Conservation (phyloP, 2,888 invertebrate genomes). For the Portevinia maculata region DNA sequence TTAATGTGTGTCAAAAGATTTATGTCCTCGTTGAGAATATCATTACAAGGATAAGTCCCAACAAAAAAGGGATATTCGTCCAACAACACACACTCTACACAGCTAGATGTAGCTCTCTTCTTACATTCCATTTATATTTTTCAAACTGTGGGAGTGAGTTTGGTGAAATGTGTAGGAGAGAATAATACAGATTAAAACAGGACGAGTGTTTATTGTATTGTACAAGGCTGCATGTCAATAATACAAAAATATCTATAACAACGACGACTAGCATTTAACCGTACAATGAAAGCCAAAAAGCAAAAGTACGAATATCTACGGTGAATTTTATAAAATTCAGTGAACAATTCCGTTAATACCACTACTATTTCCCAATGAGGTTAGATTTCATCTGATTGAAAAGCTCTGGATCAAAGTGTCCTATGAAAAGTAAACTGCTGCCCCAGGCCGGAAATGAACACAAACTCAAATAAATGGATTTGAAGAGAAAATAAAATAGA, state of each 20-base stretch:
- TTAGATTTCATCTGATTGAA: background rate
- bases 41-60: constrained; percentile 55
- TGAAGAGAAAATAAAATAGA: constrained; percentile 6
- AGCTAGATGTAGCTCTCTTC: constrained; percentile 1
- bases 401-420: constrained; percentile 16
- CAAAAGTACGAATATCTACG: background rate
- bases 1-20: constrained; percentile 70
- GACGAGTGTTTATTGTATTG: constrained; percentile 24
- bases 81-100: background rate
- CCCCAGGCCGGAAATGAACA: background rate
- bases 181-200: constrained; percentile 10
- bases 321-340: constrained; percentile 4
- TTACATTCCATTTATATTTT: background rate
- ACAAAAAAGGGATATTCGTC: constrained; percentile 23
- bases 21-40: constrained; percentile 68
- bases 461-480: constrained; percentile 8
- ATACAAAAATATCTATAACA: constrained; percentile 7
- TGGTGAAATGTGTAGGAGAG: background rate
- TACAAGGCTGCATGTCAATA: background rate
- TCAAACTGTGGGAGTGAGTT: background rate
- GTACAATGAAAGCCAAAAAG: too few relatives aligned
- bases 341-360: background rate
- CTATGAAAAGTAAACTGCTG: background rate
- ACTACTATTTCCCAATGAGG: background rate
- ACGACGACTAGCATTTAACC: background rate